Evolutionary conservation across 2,888 invertebrate species (phyloP), one percentile per base, ranked within the genome.

Genomic region (Eumerus sabulonum): DNA sequence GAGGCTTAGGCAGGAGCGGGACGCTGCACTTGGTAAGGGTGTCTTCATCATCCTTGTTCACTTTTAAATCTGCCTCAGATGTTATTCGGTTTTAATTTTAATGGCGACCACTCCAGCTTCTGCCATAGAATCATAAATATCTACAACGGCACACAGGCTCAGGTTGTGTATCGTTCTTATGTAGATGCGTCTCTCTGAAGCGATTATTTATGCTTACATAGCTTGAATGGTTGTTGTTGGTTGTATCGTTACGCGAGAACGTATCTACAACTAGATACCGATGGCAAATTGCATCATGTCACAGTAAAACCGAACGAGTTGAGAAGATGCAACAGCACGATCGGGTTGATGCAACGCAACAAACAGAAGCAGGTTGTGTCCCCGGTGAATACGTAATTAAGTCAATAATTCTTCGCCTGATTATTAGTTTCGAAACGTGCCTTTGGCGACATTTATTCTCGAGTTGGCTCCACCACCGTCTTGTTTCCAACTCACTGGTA

Each of bases 1-100:
- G 53, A 68, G 35, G 35, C 38, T 42, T 45, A 36, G 9, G 36
- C 27, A 7, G 11, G 50, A 16, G 27, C 16, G 45, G 27, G 7
- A 2, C 3, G 27, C 7, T 27, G 27, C 3, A 27, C 7, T 19
- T 56, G 66, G 18, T 14, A 40, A 19, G 67, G 54, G 53, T 16
- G 57, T 38, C 40, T 56, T n/a, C 48, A 54, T 14, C 44, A 60
- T 12, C 9, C 50, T 40, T 56, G 36, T 64, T 63, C 53, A 16
- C 59, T 45, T 54, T 63, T 54, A 57, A 68, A 68, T 68, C 59
- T 70, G 68, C 48, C 79, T 74, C 74, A 74, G 79, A 79, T 79
- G 79, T 74, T 79, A 74, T 64, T 74, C 56, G 74, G 70, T 79
- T 79, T 79, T 79, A 79, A 79, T 79, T 79, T 79, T 74, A 79